Evolutionary conservation across 2,797 vertebrate species (phyloP).

Genomic region (Phalloptychus januarius): DNA sequence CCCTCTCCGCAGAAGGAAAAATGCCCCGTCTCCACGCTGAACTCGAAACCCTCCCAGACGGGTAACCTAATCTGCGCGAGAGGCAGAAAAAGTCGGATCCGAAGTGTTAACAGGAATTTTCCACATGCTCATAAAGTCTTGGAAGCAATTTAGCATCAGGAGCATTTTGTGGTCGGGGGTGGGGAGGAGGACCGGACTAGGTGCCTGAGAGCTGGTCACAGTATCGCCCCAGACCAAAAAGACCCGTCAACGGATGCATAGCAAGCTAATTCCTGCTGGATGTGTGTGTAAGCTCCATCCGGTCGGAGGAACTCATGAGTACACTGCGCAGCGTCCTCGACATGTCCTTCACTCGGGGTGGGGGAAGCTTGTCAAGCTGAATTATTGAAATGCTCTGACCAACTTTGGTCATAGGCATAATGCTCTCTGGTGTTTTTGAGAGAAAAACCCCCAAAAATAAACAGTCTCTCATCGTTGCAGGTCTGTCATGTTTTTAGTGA

Average conservation of each 20-base stretch:
- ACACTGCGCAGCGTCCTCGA: slow-evolving; percentile 37
- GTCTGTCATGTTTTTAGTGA: neutral
- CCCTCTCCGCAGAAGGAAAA: neutral
- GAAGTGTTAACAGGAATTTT: neutral
- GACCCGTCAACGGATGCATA: neutral
- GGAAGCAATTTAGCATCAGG: neutral
- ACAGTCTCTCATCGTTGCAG: neutral
- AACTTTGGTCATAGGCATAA: slow-evolving; percentile 28
- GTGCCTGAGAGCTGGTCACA: neutral
- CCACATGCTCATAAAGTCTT: neutral
- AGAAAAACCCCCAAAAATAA: slow-evolving; percentile 9
- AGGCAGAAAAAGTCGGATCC: neutral
- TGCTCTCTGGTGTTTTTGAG: slow-evolving; percentile 4
- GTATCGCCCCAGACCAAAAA: slow-evolving; percentile 1
- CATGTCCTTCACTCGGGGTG: slow-evolving; percentile 48
- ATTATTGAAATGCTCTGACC: slow-evolving; percentile 52
- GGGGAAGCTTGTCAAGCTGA: slow-evolving; percentile 47
- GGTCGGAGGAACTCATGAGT: slow-evolving; percentile 32
- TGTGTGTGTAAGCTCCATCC: slow-evolving; percentile 26
- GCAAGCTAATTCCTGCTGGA: slow-evolving; percentile 1
- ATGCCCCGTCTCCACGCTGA: neutral
- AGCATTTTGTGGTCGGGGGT: neutral
- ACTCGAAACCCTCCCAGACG: neutral
- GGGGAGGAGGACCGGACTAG: neutral
- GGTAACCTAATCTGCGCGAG: neutral